Conservation (phyloP, 2,888 invertebrate genomes). For the Mesodorylaimus sp. region DNA sequence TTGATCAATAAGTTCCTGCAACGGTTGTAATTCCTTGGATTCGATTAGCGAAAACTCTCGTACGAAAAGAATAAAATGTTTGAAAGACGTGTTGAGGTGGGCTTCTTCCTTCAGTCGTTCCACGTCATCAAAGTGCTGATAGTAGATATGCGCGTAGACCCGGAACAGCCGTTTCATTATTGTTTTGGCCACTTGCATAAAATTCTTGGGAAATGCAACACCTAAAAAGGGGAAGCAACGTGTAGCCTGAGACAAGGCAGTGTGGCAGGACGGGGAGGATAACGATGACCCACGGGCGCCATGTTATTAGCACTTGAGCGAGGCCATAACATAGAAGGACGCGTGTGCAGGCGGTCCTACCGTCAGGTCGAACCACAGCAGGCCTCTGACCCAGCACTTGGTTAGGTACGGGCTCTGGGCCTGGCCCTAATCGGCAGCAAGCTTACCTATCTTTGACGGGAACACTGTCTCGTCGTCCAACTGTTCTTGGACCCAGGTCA, state of each 20-base stretch:
- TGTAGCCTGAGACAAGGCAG: background rate
- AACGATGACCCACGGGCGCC: too few species aligned
- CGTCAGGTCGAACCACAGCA: background rate
- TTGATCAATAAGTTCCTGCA: constrained; percentile 92
- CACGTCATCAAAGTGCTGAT: constrained; percentile 78
- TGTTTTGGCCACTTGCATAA: constrained; percentile 84
- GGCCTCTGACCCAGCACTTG: background rate
- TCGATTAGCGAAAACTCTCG: constrained; percentile 95
- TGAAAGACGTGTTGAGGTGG: constrained; percentile 96
- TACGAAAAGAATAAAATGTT: constrained; percentile 94
- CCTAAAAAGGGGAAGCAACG: constrained; percentile 43
- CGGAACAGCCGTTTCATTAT: constrained; percentile 91
- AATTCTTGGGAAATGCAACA: constrained; percentile 94
- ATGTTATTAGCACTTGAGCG: too few species aligned
- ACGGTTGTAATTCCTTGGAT: constrained; percentile 78
- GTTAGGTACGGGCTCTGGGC: background rate
- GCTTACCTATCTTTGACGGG: constrained; percentile 78
- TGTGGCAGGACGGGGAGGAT: too few species aligned
- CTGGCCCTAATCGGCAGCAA: background rate
- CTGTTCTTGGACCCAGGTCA: constrained; percentile 99
- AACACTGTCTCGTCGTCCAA: constrained; percentile 93
- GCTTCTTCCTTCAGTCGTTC: constrained; percentile 94
- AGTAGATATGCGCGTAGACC: constrained; percentile 98
- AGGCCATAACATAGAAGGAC: too few species aligned
- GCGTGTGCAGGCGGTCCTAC: too few species aligned